Percentiles rank a stretch among this genome's conserved stretches.
Evolutionary conservation across 2,113 vertebrate genomes (phyloP).

Genomic region (Rutilus rutilus): DNA sequence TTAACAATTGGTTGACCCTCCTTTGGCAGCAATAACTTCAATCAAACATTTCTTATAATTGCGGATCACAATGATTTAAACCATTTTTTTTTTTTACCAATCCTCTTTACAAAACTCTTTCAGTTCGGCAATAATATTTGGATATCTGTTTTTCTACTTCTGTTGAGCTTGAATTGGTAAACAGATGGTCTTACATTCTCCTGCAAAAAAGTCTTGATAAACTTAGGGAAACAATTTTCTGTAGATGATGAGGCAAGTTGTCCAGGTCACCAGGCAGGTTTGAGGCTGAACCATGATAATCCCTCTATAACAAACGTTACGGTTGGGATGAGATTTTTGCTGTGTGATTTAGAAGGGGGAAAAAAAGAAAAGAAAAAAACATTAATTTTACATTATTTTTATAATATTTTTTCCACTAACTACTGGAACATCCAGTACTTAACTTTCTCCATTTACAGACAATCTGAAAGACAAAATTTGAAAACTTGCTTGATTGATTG

Average conservation of each 20-base stretch:
- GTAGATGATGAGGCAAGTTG: background rate
- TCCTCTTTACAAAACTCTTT: background rate
- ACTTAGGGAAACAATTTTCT: background rate
- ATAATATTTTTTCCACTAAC: no score
- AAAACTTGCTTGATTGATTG: background rate
- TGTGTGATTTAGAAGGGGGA: rapidly evolving
- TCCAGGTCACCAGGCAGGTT: background rate
- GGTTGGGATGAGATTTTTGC: background rate
- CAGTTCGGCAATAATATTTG: no score
- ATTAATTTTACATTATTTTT: no score
- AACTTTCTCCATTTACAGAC: background rate
- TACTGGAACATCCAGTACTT: background rate
- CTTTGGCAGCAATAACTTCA: background rate
- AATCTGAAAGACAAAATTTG: background rate
- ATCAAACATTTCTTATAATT: background rate
- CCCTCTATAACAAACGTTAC: background rate
- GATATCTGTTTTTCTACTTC: background rate
- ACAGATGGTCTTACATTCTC: background rate
- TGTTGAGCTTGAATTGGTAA: background rate
- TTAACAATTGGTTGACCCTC: background rate
- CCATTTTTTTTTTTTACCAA: background rate
- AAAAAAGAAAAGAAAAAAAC: rapidly evolving
- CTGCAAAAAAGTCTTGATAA: background rate
- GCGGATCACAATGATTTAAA: background rate
- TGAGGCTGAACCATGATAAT: background rate